Conservation (phyloP, 2,797 vertebrate genomes). For the Acanthis flammea region DNA sequence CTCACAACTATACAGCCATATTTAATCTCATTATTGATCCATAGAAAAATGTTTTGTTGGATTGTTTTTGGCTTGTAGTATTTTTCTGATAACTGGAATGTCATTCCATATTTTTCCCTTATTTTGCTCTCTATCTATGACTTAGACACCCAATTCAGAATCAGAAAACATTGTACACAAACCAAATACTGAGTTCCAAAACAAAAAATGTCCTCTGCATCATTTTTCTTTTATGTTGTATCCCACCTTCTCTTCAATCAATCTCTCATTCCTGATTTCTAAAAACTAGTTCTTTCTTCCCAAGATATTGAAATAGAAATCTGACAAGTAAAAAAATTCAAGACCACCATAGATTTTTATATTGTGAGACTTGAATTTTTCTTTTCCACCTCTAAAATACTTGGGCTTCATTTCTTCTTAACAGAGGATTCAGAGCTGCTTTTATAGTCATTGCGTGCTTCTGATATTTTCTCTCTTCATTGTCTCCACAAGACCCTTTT, state of each 20-base stretch:
- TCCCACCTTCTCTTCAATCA: background rate
- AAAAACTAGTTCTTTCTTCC: background rate
- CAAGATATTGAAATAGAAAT: background rate
- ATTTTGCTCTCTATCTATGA: background rate
- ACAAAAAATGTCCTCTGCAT: background rate
- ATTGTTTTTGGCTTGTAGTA: background rate
- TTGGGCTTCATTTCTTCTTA: background rate
- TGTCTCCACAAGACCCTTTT: background rate
- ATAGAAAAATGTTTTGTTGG: background rate
- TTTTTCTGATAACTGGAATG: background rate
- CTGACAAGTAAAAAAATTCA: background rate
- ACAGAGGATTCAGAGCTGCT: background rate
- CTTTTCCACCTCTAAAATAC: background rate
- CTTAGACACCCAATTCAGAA: background rate
- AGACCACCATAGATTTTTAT: background rate
- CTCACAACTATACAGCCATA: background rate
- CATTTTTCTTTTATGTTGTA: background rate
- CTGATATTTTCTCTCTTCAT: background rate
- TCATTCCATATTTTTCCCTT: background rate
- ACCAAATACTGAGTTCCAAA: background rate
- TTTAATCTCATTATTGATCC: background rate
- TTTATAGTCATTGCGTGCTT: background rate
- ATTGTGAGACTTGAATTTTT: background rate
- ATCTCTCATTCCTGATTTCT: background rate
- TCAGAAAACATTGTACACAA: background rate